Percentiles rank a stretch among this genome's conserved stretches.
These are phyloP conservation scores for Scaptomyza reducta DNA, from an alignment of 2,888 invertebrate genomes.

Conservation along the genomic window DNA sequence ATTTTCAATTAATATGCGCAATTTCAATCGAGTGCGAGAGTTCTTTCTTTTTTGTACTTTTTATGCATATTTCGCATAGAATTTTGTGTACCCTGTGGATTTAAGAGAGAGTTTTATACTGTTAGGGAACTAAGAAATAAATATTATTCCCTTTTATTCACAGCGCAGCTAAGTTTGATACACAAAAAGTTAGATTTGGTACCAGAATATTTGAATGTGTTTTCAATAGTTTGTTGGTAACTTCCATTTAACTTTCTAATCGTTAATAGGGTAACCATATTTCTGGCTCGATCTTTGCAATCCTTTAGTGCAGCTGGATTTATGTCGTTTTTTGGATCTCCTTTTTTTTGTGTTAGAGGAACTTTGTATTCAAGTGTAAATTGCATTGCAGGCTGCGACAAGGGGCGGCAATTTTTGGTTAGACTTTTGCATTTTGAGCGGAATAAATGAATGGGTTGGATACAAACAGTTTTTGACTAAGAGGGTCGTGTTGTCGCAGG, in stretches of 20 bases:
- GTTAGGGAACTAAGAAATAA: too few species aligned
- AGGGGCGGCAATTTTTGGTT: slow-evolving; percentile 44
- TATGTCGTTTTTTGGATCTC: slow-evolving; percentile 55
- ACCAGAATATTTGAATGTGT: too few species aligned
- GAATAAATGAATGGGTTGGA: slow-evolving; percentile 49
- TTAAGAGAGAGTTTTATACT: not conserved
- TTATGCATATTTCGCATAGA: slow-evolving; percentile 69
- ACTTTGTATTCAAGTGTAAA: slow-evolving; percentile 75
- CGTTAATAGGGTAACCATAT: too few species aligned
- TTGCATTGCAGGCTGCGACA: slow-evolving; percentile 76
- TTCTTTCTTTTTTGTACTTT: slow-evolving; percentile 16
- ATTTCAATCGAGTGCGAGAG: slow-evolving; percentile 64
- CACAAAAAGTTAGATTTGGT: not conserved
- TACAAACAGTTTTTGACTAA: slow-evolving; percentile 44
- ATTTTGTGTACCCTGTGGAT: slow-evolving; percentile 33
- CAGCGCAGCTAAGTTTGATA: too few species aligned
- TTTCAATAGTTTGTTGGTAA: too few species aligned
- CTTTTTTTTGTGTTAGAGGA: slow-evolving; percentile 3
- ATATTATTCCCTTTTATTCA: too few species aligned
- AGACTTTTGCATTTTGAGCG: slow-evolving; percentile 74
- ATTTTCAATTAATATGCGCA: slow-evolving; percentile 80
- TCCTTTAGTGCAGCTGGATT: slow-evolving; percentile 46
- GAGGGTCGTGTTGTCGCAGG: slow-evolving; percentile 66
- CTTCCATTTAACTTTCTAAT: too few species aligned
- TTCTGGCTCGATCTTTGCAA: slow-evolving; percentile 17